Evolutionary conservation across 2,113 vertebrate genomes (phyloP).

Genomic region (Macheiramphus alcinus): DNA sequence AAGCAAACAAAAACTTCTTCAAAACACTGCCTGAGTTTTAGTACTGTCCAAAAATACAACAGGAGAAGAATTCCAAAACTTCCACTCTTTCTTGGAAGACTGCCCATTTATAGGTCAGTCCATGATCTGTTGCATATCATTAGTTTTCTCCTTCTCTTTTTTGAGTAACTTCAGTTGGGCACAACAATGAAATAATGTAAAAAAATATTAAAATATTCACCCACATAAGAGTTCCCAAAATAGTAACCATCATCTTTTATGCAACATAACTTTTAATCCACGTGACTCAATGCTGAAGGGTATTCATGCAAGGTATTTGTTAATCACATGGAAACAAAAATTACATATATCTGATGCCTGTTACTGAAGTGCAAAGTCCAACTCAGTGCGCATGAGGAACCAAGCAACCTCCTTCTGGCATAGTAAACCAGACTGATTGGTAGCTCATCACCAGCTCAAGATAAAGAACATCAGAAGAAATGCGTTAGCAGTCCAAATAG

Average conservation of each 20-base stretch:
- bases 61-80: neutral
- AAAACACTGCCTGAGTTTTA: neutral
- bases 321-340: neutral
- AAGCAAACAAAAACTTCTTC: neutral
- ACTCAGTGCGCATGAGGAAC: neutral
- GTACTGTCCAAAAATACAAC: neutral
- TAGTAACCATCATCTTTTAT: neutral
- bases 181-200: neutral
- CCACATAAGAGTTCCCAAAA: neutral
- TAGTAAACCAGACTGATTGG: neutral
- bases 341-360: neutral
- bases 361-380: neutral
- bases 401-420: neutral
- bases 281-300: neutral
- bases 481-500: neutral
- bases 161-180: neutral
- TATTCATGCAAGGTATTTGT: neutral
- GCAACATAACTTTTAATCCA: neutral
- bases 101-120: neutral
- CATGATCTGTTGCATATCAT: neutral
- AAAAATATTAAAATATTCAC: neutral
- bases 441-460: neutral
- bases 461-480: neutral
- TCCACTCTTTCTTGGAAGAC: neutral
- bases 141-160: neutral